Evolutionary conservation across 2,113 vertebrate species (phyloP).

Genomic region (Laticauda laticaudata): DNA sequence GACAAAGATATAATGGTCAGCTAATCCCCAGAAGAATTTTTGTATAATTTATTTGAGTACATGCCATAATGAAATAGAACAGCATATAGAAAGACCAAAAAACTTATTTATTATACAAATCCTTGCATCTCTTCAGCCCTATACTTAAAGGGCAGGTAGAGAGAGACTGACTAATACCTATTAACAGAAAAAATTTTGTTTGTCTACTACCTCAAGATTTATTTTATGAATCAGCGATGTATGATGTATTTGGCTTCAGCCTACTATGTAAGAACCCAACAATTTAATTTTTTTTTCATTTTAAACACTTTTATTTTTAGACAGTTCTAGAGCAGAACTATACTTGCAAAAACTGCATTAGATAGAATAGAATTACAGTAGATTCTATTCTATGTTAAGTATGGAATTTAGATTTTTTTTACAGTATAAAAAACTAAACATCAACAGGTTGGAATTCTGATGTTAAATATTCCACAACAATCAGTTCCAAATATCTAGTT

Average conservation of each 20-base stretch:
- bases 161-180: neutral
- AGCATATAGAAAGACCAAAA: neutral
- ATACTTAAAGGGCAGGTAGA: neutral
- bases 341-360: conserved; percentile 41
- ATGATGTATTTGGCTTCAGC: neutral
- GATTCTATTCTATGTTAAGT: conserved; percentile 66
- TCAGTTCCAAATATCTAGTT: conserved; percentile 65
- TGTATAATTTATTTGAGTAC: neutral
- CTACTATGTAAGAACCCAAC: neutral
- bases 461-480: conserved; percentile 57
- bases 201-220: neutral
- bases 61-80: neutral
- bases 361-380: conserved; percentile 64
- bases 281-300: conserved; percentile 8
- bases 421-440: conserved; percentile 65
- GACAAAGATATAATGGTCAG: neutral
- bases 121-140: neutral
- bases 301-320: conserved; percentile 51
- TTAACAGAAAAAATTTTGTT: neutral
- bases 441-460: conserved; percentile 55
- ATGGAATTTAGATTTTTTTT: conserved; percentile 62
- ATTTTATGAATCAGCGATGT: neutral
- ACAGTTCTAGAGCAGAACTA: conserved; percentile 52
- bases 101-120: neutral
- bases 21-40: neutral